phyloP scores from a whole-genome alignment of 2,113 vertebrate genomes.

The Calonectris borealis region DNA sequence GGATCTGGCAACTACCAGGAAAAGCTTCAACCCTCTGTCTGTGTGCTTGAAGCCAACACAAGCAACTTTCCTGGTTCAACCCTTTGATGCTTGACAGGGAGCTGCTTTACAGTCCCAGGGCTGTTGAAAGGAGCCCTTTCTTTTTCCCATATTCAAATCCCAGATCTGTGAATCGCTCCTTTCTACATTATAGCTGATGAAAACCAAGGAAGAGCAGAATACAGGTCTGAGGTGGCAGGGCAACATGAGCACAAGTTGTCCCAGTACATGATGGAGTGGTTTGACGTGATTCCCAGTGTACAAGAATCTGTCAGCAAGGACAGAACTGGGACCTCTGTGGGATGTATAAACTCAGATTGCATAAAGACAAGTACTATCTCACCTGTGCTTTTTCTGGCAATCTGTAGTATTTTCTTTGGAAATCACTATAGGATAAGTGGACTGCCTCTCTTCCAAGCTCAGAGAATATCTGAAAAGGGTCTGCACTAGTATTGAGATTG shows the following conservation, averaged over 20 bases:
- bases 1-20: not conserved
- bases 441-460: not conserved
- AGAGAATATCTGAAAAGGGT: not conserved
- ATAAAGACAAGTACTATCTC: not conserved
- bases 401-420: not conserved
- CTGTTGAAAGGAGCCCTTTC: constrained; percentile 3
- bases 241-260: not conserved
- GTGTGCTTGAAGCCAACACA: not conserved
- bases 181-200: not conserved
- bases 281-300: not conserved
- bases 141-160: constrained; percentile 3
- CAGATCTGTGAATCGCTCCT: not conserved
- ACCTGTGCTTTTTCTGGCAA: not conserved
- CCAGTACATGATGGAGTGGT: not conserved
- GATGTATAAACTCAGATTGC: not conserved
- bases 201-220: not conserved
- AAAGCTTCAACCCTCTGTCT: not conserved
- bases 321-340: not conserved
- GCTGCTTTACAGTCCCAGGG: not conserved
- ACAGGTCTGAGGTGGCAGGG: not conserved
- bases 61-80: not conserved
- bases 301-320: not conserved
- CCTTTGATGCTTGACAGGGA: not conserved
- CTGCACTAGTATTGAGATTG: not conserved
- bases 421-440: not conserved